phyloP scores from a whole-genome alignment of 2,888 invertebrate genomes.

The Saturnia japonica region DNA sequence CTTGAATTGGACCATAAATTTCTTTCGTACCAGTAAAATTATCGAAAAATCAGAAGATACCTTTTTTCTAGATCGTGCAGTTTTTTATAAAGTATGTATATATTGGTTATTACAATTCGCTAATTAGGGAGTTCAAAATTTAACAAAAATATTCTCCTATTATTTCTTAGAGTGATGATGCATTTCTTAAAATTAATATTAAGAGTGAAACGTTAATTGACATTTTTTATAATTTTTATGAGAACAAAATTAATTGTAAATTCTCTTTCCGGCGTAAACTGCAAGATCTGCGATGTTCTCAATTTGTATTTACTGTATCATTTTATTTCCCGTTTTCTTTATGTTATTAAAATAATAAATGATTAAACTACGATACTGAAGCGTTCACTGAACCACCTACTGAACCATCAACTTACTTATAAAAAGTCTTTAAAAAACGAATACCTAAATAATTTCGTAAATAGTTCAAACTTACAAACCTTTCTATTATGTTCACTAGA shows the following conservation, averaged over 20 bases:
- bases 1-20: not conserved
- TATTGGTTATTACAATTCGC: too few species aligned
- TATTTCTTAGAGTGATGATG: not conserved
- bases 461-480: not conserved
- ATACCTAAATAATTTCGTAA: not conserved
- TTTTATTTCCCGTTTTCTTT: not conserved
- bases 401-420: not conserved
- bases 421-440: not conserved
- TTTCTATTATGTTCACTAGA: constrained; percentile 2
- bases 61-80: too few species aligned
- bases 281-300: not conserved
- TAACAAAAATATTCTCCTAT: not conserved
- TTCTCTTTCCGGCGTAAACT: not conserved
- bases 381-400: not conserved
- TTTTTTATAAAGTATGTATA: too few species aligned
- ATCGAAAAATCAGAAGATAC: too few species aligned
- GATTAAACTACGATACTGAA: not conserved
- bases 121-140: too few species aligned
- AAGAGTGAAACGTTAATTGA: too few species aligned
- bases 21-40: too few species aligned
- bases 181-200: not conserved
- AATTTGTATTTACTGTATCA: not conserved
- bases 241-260: too few species aligned
- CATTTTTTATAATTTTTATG: too few species aligned
- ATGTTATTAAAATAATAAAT: not conserved